Base-by-base conservation (phyloP, 2,888 invertebrate species). In the Campoplex capitator region DNA sequence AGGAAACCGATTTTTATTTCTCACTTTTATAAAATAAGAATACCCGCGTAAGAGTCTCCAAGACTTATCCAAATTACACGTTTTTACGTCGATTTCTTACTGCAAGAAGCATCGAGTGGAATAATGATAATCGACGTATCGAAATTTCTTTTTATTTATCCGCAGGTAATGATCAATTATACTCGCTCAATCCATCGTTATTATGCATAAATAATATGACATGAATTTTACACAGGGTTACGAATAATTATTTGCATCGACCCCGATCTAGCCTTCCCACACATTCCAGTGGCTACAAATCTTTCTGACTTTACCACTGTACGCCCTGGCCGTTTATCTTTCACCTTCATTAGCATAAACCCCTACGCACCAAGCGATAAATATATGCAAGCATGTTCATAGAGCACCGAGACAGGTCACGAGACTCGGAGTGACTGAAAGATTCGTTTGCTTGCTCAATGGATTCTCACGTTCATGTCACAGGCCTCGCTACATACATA, bases 401-500 rank as follows among this genome's bases (percentile, higher is more conserved):
- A 58, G 45, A 83, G 67, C 58, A 35, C 13, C 28, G 58, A 65
- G 75, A 67, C 56, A 77, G 28, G 75, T 35, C 71, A 51, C 58
- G 51, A 67, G 75, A 56, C 38, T 62, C 75, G 38, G 32, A 75
- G 75, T 70, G 84, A 79, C 68, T 48, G 56, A 81, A 45, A 77
- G 71, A 48, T 74, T 73, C 77, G 73, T 56, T 67, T 67, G 45
- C 32, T 82, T 76, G 56, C 71, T 32, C 38, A 35, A 88, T 85
- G 74, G 85, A 56, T 85, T 88, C 83, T 89, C 85, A 84, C 84
- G 84, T 83, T 87, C 68, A 28, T 70, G 45, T 62, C 32, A 1
- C 48, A 35, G 65, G 65, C 56, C 32, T 62, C 28, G 32, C 23
- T 54, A 54, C 23, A 9, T 28, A 51, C 18, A n/a, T 68, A 23